Evolutionary conservation across 2,113 vertebrate genomes (phyloP).

Genomic region (Prionailurus bengalensis): DNA sequence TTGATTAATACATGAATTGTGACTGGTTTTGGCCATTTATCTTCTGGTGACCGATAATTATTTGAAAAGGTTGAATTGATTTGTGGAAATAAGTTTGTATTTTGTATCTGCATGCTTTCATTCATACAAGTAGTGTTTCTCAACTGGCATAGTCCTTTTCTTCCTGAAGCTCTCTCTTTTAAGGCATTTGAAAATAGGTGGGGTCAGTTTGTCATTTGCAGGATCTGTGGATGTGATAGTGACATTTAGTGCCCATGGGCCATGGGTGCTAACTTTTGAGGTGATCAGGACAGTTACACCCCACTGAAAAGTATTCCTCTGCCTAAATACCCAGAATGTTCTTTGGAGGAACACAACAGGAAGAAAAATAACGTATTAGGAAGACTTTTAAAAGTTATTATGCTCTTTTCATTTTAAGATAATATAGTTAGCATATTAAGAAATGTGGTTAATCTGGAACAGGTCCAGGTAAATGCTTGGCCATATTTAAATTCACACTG

Average conservation of each 20-base stretch:
- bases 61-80: conserved; percentile 49
- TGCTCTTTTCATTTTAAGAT: conserved; percentile 37
- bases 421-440: neutral
- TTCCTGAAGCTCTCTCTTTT: neutral
- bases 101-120: neutral
- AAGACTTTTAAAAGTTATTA: neutral
- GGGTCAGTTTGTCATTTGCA: neutral
- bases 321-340: neutral
- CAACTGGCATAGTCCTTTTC: neutral
- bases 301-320: neutral
- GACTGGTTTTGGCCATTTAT: conserved; percentile 3
- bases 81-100: neutral
- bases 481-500: neutral
- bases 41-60: neutral
- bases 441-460: conserved; percentile 22
- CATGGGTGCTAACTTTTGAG: conserved; percentile 32
- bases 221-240: neutral
- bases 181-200: neutral
- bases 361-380: neutral
- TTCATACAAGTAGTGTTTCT: conserved; percentile 8
- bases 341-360: conserved; percentile 11
- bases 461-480: neutral
- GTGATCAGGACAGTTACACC: neutral
- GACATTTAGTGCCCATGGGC: neutral
- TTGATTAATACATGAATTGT: conserved; percentile 16